Evolutionary conservation across 2,888 invertebrate species (phyloP), one percentile per base, ranked within the genome.

Genomic region (Agrochola litura): DNA sequence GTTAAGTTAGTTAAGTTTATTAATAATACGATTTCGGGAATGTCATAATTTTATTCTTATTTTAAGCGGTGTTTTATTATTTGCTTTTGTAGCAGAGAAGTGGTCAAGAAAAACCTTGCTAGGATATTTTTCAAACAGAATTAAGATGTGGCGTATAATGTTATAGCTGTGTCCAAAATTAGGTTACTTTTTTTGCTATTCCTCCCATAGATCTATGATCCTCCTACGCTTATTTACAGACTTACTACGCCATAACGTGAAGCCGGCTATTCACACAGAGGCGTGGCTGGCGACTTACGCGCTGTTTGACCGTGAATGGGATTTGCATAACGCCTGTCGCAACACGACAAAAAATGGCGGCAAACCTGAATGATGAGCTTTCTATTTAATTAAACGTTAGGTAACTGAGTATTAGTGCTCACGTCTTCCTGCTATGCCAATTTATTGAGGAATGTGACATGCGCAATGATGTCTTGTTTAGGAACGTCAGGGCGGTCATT

Each of bases 301-400:
- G 41, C 19, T 87, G 78, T 86, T 82, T 81, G 84, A 67, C 78
- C 79, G 73, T 88, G 85, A 86, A 87, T 79, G 73, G 82, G 52
- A 81, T 89, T 90, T 87, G 84, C 88, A 81, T 89, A 88, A 88
- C 67, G n/a, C 54, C 60, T 89, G 82, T 72, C 81, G 86, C 78
- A 78, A 88, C 41, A 60, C 70, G 76, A 68, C 74, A 85, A 88
- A 81, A 80, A 73, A 73, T 79, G 76, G 78, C 79, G 72, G 70
- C 56, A 73, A 85, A 81, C 76, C 72, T 84, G 84, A 79, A 69
- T 77, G 83, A 86, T 81, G 83, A 78, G 86, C 85, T 90, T 90
- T 90, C 90, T 87, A 88, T 81, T 84, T 82, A 86, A 88, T 88
- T 84, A 83, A 19, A 54, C 46, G 74, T 85, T 87, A 85, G 73